A percentile compares a stretch with the other conserved stretches of the same genome.
Evolutionary conservation across 2,797 vertebrate genomes (phyloP).

Genomic region (Hippocampus kuda): DNA sequence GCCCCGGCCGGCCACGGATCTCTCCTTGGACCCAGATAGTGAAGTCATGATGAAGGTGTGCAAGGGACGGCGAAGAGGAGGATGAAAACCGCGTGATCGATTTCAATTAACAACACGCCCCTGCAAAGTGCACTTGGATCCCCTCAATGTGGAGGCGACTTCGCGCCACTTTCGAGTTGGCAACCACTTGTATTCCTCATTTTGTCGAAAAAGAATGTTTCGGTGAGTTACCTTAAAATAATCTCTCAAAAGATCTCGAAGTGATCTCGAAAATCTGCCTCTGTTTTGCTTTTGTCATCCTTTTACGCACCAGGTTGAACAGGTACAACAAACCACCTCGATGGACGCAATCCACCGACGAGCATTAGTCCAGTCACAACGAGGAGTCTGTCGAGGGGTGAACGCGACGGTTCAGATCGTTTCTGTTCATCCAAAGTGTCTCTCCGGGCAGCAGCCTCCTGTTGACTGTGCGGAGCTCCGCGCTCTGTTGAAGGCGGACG

Average conservation of each 20-base stretch:
- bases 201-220: conserved; percentile 14
- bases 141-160: conserved; percentile 33
- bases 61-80: conserved; percentile 21
- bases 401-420: neutral
- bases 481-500: conserved; percentile 31
- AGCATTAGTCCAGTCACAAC: neutral
- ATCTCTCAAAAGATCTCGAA: neutral
- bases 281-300: neutral
- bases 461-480: conserved; percentile 39
- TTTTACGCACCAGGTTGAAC: neutral
- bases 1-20: conserved; percentile 78
- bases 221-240: neutral
- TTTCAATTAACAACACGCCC: conserved; percentile 50
- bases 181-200: conserved; percentile 32
- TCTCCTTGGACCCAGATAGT: conserved; percentile 83
- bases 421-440: neutral
- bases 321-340: neutral
- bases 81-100: conserved; percentile 35
- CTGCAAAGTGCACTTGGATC: conserved; percentile 37
- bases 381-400: neutral
- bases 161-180: conserved; percentile 35
- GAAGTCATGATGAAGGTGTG: conserved; percentile 70
- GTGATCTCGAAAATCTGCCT: neutral
- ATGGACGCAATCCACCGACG: neutral
- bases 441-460: conserved; percentile 21